A percentile compares a stretch with the other conserved stretches of the same genome.
phyloP scores from a whole-genome alignment of 2,888 invertebrate species.

The Sympetrum striolatum region DNA sequence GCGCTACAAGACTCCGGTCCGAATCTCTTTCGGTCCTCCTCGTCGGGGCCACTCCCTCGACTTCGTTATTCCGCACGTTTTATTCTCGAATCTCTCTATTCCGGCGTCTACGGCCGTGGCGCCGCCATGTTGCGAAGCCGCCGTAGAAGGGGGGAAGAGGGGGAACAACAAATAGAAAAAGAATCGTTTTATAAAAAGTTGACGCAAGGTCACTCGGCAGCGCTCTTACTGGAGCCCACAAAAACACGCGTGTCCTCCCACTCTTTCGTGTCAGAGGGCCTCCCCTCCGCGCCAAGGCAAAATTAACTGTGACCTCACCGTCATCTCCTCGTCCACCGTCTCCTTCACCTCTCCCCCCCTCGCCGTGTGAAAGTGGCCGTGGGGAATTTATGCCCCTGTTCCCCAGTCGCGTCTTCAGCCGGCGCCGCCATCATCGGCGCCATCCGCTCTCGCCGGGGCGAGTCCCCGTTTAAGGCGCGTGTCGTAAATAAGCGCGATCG shows the following conservation, averaged over 20 bases:
- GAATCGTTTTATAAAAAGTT: slow-evolving; percentile 23
- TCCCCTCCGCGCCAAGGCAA: background rate
- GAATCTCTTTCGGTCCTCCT: background rate
- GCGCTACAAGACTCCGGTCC: too few relatives aligned
- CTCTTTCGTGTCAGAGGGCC: background rate
- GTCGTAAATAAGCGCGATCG: slow-evolving; percentile 25
- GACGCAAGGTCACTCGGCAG: slow-evolving; percentile 8
- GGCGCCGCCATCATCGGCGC: slow-evolving; percentile 11
- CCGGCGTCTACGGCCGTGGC: slow-evolving; percentile 13
- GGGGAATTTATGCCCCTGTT: slow-evolving; percentile 43
- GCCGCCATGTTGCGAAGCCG: slow-evolving; percentile 23
- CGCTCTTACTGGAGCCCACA: background rate
- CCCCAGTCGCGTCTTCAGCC: background rate
- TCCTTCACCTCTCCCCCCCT: background rate
- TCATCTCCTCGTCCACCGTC: slow-evolving; percentile 10
- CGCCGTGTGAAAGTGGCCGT: slow-evolving; percentile 35
- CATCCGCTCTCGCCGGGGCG: background rate
- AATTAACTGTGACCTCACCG: slow-evolving; percentile 44
- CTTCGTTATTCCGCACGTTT: background rate
- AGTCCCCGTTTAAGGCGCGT: slow-evolving; percentile 40
- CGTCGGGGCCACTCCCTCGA: background rate
- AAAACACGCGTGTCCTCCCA: slow-evolving; percentile 18
- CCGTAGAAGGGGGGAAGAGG: slow-evolving; percentile 2
- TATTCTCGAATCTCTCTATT: slow-evolving; percentile 19
- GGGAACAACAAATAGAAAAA: background rate